These are phyloP conservation scores for Capra hircus DNA, from an alignment of 2,113 vertebrate species.

Conservation along the genomic window DNA sequence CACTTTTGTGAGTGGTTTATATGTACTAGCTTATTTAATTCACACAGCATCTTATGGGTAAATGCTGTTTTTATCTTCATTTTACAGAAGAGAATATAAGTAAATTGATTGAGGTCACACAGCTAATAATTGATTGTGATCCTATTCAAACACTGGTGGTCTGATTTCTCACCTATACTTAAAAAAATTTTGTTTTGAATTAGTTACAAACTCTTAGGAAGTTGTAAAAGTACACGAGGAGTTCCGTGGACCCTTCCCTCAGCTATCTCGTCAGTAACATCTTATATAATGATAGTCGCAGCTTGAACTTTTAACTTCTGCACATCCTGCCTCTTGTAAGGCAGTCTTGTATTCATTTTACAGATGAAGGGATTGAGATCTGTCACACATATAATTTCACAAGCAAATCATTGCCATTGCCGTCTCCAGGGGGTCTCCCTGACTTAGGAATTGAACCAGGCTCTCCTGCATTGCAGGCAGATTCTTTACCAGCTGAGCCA, in stretches of 20 bases:
- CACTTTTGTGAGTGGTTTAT: neutral
- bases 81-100: neutral
- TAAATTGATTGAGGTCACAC: neutral
- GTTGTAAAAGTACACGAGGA: neutral
- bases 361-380: neutral
- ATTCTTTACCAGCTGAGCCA: neutral
- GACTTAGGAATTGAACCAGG: neutral
- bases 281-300: neutral
- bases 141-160: neutral
- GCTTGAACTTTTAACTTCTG: neutral
- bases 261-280: neutral
- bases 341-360: neutral
- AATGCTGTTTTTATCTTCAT: neutral
- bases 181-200: neutral
- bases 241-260: neutral
- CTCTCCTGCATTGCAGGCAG: neutral
- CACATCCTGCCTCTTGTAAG: neutral
- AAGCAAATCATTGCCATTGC: neutral
- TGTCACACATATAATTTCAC: neutral
- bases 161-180: neutral
- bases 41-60: neutral
- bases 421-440: neutral
- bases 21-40: neutral
- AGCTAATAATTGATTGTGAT: neutral
- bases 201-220: neutral